A percentile compares a stretch with the other conserved stretches of the same genome.
Evolutionary conservation across 1,140 invertebrate species (phyloP).

Genomic region (Bombus waltoni): DNA sequence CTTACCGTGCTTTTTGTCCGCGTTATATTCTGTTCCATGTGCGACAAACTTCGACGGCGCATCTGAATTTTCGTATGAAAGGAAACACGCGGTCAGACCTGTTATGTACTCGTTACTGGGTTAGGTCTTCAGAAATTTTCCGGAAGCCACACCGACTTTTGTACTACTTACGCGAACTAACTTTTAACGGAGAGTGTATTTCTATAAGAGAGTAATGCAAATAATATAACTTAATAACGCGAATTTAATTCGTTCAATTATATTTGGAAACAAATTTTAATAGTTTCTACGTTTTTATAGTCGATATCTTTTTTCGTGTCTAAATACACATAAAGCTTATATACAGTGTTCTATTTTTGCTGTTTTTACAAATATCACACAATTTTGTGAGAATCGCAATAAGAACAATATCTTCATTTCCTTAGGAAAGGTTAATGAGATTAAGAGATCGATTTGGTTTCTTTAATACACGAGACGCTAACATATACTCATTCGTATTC

Average conservation of each 20-base stretch:
- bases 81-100: not conserved
- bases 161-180: not conserved
- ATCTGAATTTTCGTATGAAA: conserved; percentile 17
- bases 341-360: too few relatives aligned
- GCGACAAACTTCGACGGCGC: not conserved
- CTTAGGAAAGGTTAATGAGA: too few relatives aligned
- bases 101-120: not conserved
- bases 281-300: not conserved
- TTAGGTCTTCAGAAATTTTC: conserved; percentile 3
- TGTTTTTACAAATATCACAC: too few relatives aligned
- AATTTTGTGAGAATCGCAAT: too few relatives aligned
- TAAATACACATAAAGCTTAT: too few relatives aligned
- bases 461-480: too few relatives aligned
- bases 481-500: too few relatives aligned
- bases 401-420: too few relatives aligned
- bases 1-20: not conserved
- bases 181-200: not conserved
- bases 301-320: not conserved
- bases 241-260: not conserved
- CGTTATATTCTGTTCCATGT: not conserved
- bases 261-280: not conserved
- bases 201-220: not conserved
- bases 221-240: not conserved
- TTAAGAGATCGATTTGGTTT: too few relatives aligned
- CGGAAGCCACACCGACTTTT: not conserved